These are phyloP conservation scores for Rhadinocentrus ornatus DNA, from an alignment of 2,797 vertebrate species.

Conservation along the genomic window DNA sequence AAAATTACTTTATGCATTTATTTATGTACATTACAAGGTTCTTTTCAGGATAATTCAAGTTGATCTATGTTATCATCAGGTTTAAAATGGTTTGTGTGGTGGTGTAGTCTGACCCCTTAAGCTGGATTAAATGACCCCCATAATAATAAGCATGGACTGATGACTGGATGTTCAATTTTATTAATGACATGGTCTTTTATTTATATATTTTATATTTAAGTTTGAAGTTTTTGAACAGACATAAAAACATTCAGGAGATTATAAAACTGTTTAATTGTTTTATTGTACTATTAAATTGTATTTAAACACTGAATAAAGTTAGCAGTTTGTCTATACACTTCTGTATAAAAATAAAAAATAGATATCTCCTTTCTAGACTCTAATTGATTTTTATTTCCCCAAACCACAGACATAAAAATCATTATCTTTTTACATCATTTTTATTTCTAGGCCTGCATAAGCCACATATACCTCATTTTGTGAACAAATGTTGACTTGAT, in stretches of 20 bases:
- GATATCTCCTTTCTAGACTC: background rate
- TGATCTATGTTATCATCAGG: slow-evolving; percentile 15
- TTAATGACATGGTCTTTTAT: slow-evolving; percentile 21
- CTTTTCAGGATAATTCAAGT: background rate
- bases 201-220: too few relatives aligned
- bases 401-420: slow-evolving; percentile 3
- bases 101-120: background rate
- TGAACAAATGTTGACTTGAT: slow-evolving; percentile 87
- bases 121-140: slow-evolving; percentile 39
- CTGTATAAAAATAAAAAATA: background rate
- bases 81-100: background rate
- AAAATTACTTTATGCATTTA: background rate
- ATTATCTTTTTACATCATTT: background rate
- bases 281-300: background rate
- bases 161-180: slow-evolving; percentile 57
- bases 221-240: background rate
- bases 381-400: background rate
- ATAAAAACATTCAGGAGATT: background rate
- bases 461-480: slow-evolving; percentile 86
- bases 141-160: slow-evolving; percentile 5
- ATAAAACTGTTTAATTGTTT: slow-evolving; percentile 12
- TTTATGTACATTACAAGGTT: background rate
- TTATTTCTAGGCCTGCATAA: background rate
- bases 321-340: background rate
- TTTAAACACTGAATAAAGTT: background rate